Conservation (phyloP, 2,113 vertebrate genomes). For the Paradisaea rubra region DNA sequence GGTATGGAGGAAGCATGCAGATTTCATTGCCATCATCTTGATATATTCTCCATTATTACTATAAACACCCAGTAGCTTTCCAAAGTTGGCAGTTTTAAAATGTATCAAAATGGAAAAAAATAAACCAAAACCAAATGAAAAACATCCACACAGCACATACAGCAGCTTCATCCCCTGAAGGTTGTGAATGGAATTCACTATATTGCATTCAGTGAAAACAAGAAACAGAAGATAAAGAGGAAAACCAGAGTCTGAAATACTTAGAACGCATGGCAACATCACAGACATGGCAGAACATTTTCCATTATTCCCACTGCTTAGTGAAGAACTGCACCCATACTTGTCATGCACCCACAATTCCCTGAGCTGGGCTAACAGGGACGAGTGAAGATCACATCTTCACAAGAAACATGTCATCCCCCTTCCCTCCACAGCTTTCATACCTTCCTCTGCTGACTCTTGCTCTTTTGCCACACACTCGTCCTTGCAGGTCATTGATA, state of each 20-base stretch:
- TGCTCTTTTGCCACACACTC: not conserved
- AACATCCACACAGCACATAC: not conserved
- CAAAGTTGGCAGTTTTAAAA: not conserved
- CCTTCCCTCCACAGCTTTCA: not conserved
- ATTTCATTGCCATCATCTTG: not conserved
- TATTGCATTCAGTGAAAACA: not conserved
- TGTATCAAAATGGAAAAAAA: not conserved
- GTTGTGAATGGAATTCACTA: not conserved
- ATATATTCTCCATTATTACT: not conserved
- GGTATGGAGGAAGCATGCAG: not conserved
- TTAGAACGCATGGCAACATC: not conserved
- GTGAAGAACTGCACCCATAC: not conserved
- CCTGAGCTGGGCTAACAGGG: not conserved
- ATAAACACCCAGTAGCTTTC: not conserved
- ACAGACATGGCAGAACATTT: not conserved
- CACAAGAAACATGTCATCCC: not conserved
- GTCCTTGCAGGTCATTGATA: not conserved
- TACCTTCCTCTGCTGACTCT: not conserved
- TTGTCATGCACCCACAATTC: not conserved
- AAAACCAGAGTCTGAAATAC: not conserved
- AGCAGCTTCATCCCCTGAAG: not conserved
- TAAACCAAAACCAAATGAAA: not conserved
- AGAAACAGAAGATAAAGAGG: not conserved
- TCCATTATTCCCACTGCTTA: not conserved
- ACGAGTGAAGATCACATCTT: not conserved